Base-by-base conservation (phyloP, 92 coral and sea anemone genomes). In the Muricea muricata region DNA sequence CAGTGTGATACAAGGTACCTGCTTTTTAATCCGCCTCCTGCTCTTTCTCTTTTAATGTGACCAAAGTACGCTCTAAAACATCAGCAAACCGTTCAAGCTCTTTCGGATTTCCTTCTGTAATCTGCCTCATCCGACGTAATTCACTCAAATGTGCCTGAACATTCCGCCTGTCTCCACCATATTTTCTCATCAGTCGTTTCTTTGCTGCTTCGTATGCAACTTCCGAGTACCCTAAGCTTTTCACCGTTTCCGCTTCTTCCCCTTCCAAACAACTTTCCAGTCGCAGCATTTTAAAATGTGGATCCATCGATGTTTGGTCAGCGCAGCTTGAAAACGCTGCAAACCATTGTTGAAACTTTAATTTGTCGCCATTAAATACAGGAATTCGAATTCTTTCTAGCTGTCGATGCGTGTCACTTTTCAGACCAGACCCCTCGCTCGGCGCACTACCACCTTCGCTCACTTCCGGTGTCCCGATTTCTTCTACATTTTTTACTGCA, bases 161-260 rank as follows among this genome's bases (percentile, higher is more conserved):
- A 39, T 87, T 88, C 30, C 87, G 48, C 54, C 82, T 47, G 33
- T 57, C 75, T 29, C 90, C 86, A 8, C 90, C 90, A 67, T 79
- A 86, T 71, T 86, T 86, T 34, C 90, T 40, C 7, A 78, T 29
- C 73, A 87, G 46, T 45, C 80, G 47, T 63, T 76, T 65, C 35
- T 79, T 86, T 2, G 86, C 89, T 7, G 86, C 66, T 35, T 86
- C 86, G 47, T 79, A 86, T 52, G 86, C 90, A n/a, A 31, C 73
- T n/a, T 39, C 66, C 23, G 92, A 84, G 52, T 89, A 89, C 15
- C 89, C 92, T 56, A 89, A 78, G 13, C 83, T 83, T 24, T 84
- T 88, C 26, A 88, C 56, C 0, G 91, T 88, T 5, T 88, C 71
- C 13, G 74, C 85, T 33, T 82, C 91, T 21, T 88, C 88, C 1